Evolutionary conservation across 2,113 vertebrate genomes (phyloP).

Genomic region (Ctenodactylus gundi): DNA sequence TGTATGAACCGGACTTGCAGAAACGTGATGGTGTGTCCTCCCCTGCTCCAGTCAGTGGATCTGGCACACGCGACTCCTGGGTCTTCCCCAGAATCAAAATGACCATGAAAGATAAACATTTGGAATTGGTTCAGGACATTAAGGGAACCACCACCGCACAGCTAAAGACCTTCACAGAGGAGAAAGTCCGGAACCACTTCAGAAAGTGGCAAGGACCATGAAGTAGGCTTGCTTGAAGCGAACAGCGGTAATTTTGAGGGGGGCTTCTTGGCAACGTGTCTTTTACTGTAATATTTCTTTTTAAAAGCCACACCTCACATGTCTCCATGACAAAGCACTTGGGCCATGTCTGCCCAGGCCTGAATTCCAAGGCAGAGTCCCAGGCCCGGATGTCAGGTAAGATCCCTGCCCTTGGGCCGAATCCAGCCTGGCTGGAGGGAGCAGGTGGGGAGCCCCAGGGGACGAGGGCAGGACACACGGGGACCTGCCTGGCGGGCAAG

Average conservation of each 20-base stretch:
- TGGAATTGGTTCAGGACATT: background rate
- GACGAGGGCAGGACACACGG: accelerated
- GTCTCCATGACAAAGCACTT: background rate
- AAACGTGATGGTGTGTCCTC: background rate
- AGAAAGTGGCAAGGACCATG: too few relatives aligned
- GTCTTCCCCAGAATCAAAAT: background rate
- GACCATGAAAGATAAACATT: background rate
- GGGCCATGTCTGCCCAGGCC: too few relatives aligned
- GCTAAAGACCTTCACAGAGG: background rate
- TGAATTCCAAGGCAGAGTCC: background rate
- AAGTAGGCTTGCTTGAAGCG: too few relatives aligned
- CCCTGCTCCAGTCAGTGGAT: background rate
- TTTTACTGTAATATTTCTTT: background rate
- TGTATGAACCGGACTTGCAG: background rate
- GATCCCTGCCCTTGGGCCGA: accelerated
- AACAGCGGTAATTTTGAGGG: background rate
- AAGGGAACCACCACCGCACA: too few relatives aligned
- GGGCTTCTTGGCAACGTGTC: background rate
- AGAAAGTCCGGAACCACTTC: background rate
- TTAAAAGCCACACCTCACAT: background rate
- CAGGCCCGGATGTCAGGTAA: background rate
- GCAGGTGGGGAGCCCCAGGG: accelerated
- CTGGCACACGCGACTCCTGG: background rate
- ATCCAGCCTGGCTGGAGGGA: background rate
- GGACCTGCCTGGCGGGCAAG: accelerated